A percentile compares a stretch with the other conserved stretches of the same genome.
phyloP scores from a whole-genome alignment of 2,113 vertebrate genomes.

The Gallinago media region DNA sequence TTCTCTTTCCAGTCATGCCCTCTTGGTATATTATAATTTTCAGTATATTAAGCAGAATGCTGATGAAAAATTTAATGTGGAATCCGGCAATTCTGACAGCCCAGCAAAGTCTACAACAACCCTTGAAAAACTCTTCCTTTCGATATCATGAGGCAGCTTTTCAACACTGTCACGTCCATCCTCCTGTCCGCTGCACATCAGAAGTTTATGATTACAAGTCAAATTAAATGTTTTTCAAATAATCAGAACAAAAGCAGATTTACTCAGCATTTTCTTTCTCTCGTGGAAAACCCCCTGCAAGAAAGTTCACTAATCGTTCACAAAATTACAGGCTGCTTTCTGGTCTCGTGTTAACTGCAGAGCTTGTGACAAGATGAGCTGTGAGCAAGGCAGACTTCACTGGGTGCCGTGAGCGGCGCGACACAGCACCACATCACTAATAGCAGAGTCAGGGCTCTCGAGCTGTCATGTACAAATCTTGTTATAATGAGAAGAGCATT shows the following conservation, averaged over 20 bases:
- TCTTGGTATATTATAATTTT: slow-evolving; percentile 55
- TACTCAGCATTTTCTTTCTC: not conserved
- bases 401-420: accelerated
- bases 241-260: slow-evolving; percentile 37
- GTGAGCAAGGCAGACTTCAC: not conserved
- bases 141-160: not conserved
- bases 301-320: not conserved
- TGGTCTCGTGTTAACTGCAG: not conserved
- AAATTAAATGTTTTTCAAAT: slow-evolving; percentile 37
- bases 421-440: not conserved
- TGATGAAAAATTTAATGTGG: slow-evolving; percentile 59
- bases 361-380: slow-evolving; percentile 7
- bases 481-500: slow-evolving; percentile 61
- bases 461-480: slow-evolving; percentile 65
- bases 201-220: not conserved
- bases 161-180: not conserved
- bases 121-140: slow-evolving; percentile 39
- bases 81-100: slow-evolving; percentile 13
- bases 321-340: not conserved
- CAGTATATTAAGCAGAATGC: slow-evolving; percentile 66
- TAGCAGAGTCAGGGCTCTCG: not conserved
- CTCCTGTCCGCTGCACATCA: not conserved
- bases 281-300: not conserved
- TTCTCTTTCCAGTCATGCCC: slow-evolving; percentile 44
- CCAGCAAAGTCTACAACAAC: not conserved